These are phyloP conservation scores for Syngnathus floridae DNA, from an alignment of 2,113 vertebrate species.

Conservation along the genomic window DNA sequence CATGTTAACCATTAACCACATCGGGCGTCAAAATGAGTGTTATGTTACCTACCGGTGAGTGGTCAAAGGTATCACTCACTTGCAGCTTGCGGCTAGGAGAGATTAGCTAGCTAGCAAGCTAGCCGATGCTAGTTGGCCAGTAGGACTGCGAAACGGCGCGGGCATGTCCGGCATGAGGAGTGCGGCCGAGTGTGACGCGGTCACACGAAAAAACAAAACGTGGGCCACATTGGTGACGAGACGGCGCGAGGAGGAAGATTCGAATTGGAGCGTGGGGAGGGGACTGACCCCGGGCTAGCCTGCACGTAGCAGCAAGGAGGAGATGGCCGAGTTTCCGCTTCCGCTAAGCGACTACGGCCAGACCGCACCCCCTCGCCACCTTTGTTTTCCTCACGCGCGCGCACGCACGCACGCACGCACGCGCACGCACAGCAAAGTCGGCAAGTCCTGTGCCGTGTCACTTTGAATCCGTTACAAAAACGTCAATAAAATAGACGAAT, in stretches of 20 bases:
- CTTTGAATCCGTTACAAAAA: background rate
- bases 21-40: background rate
- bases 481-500: background rate
- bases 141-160: constrained; percentile 12
- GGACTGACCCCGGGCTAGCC: constrained; percentile 72
- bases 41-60: constrained; percentile 25
- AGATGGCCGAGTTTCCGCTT: constrained; percentile 80
- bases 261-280: constrained; percentile 52
- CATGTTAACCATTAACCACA: constrained; percentile 7
- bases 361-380: constrained; percentile 66
- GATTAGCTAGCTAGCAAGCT: constrained; percentile 45
- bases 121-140: constrained; percentile 48
- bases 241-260: constrained; percentile 27
- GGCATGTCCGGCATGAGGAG: constrained; percentile 21
- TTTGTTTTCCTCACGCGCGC: constrained; percentile 37
- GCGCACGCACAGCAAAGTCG: background rate
- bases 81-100: constrained; percentile 28
- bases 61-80: constrained; percentile 45
- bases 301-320: constrained; percentile 68
- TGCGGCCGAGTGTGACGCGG: background rate
- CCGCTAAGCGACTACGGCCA: constrained; percentile 57
- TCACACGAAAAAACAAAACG: constrained; percentile 14
- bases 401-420: too few species aligned
- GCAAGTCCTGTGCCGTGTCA: background rate
- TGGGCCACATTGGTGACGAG: constrained; percentile 11